Conservation (phyloP, 2,113 vertebrate genomes). For the Rousettus leschenaultii region DNA sequence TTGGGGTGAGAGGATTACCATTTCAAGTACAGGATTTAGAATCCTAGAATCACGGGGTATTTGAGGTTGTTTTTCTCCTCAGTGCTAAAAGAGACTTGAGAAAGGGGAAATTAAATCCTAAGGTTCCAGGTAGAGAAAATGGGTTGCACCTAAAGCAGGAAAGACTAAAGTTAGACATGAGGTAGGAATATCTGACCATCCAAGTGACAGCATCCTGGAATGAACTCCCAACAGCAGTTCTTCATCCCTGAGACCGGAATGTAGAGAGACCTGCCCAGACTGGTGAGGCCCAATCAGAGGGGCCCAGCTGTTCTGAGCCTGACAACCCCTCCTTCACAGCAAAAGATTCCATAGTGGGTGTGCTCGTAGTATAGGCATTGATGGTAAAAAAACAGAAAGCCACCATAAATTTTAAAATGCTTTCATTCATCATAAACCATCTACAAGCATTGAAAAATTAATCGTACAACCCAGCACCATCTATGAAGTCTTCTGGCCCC, state of each 20-base stretch:
- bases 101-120: background rate
- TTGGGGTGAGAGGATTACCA: background rate
- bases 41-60: background rate
- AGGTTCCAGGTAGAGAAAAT: background rate
- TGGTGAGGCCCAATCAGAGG: background rate
- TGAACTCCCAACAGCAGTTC: background rate
- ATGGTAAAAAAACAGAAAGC: background rate
- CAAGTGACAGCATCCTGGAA: background rate
- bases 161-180: background rate
- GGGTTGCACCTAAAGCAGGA: constrained; percentile 5
- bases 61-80: background rate
- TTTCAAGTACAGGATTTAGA: background rate
- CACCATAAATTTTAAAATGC: background rate
- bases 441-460: background rate
- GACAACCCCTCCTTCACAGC: background rate
- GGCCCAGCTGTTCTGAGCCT: background rate
- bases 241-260: constrained; percentile 28
- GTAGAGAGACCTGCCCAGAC: constrained; percentile 29
- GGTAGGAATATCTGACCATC: background rate
- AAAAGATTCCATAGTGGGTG: background rate
- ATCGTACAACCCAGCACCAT: background rate
- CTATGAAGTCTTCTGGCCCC: background rate
- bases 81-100: background rate
- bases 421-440: background rate
- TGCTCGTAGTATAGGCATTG: fast-evolving